phyloP scores from a whole-genome alignment of 2,888 invertebrate genomes.

The Nysson spinosus region DNA sequence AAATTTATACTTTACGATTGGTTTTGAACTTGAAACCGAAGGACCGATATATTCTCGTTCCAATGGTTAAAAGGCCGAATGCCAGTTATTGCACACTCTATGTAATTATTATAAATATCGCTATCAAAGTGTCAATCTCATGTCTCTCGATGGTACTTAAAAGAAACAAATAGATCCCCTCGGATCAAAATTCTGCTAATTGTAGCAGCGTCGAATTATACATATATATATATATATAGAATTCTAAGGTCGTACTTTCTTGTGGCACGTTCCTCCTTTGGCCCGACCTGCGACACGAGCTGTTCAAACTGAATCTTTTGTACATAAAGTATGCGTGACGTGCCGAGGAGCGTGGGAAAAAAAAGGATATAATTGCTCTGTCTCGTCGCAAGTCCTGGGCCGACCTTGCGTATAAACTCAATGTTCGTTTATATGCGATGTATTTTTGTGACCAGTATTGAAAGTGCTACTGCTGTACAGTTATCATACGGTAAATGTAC shows the following conservation, averaged over 20 bases:
- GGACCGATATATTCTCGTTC: slow-evolving; percentile 9
- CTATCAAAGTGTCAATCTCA: slow-evolving; percentile 72
- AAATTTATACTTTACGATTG: too few species aligned
- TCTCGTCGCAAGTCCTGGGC: slow-evolving; percentile 55
- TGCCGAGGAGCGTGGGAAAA: slow-evolving; percentile 21
- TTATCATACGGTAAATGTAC: slow-evolving; percentile 73
- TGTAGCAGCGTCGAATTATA: slow-evolving; percentile 23
- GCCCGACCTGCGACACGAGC: slow-evolving; percentile 56
- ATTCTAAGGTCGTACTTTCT: slow-evolving; percentile 45
- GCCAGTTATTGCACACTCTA: slow-evolving; percentile 62
- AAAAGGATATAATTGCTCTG: slow-evolving; percentile 33
- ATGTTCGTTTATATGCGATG: slow-evolving; percentile 70
- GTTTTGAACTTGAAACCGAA: slow-evolving; percentile 11
- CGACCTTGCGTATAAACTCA: slow-evolving; percentile 62
- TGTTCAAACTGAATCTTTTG: slow-evolving; percentile 50
- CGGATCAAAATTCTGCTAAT: slow-evolving; percentile 32
- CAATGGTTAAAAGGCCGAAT: slow-evolving; percentile 16
- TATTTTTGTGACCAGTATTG: slow-evolving; percentile 77
- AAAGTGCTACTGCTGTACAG: slow-evolving; percentile 75
- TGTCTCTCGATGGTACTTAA: slow-evolving; percentile 74
- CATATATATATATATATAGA: slow-evolving; percentile 7
- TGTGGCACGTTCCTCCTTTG: slow-evolving; percentile 57
- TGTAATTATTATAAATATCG: slow-evolving; percentile 70
- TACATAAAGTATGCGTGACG: slow-evolving; percentile 43
- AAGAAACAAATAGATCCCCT: slow-evolving; percentile 35